Evolutionary conservation across 2,888 invertebrate species (phyloP).

Genomic region (Phasia obesa): DNA sequence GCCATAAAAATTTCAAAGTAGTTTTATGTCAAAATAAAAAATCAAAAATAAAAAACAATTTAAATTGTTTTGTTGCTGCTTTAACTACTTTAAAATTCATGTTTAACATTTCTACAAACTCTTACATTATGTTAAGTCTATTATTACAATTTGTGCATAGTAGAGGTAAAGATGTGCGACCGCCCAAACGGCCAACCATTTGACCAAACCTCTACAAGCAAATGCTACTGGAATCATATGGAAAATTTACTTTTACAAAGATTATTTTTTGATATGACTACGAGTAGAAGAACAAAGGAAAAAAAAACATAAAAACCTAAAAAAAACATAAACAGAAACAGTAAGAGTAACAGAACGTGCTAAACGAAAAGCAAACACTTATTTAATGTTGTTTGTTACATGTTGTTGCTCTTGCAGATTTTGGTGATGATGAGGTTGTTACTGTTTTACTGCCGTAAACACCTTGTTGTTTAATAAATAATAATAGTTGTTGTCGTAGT

Average conservation of each 20-base stretch:
- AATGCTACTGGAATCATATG: conserved; percentile 35
- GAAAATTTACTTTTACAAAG: neutral
- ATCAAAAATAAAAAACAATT: neutral
- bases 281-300: neutral
- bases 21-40: neutral
- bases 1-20: conserved; percentile 1
- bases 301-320: no score
- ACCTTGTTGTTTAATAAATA: conserved; percentile 62
- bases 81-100: conserved; percentile 48
- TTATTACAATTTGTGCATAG: conserved; percentile 39
- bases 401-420: conserved; percentile 4
- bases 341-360: conserved; percentile 65
- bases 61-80: conserved; percentile 25
- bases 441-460: conserved; percentile 55
- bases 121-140: neutral
- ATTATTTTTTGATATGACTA: conserved; percentile 1
- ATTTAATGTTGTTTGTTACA: conserved; percentile 49
- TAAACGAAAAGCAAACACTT: conserved; percentile 62
- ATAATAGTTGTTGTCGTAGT: conserved; percentile 37
- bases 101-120: conserved; percentile 45
- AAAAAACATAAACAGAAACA: no score
- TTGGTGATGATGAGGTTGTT: conserved; percentile 15
- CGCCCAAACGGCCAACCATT: neutral
- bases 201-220: conserved; percentile 14
- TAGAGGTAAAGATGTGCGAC: conserved; percentile 1